Evolutionary conservation across 2,888 invertebrate species (phyloP).

Genomic region (Lochmaea crataegi): DNA sequence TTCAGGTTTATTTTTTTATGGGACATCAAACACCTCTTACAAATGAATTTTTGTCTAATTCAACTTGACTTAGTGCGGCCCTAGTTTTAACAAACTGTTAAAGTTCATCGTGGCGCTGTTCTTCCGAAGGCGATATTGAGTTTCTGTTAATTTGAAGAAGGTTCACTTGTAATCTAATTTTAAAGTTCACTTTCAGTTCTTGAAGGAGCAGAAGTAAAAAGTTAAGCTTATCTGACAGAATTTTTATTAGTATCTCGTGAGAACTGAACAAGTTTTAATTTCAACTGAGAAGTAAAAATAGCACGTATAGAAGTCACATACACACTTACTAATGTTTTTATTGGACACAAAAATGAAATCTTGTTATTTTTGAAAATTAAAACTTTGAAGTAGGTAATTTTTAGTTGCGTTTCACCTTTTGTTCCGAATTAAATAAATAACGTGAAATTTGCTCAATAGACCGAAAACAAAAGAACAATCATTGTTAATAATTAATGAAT

Average conservation of each 20-base stretch:
- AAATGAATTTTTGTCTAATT: neutral
- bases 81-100: conserved; percentile 30
- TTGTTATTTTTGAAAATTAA: conserved; percentile 1
- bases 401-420: neutral
- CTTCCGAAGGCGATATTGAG: conserved; percentile 39
- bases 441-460: too few relatives aligned
- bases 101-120: conserved; percentile 36
- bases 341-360: neutral
- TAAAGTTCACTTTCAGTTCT: conserved; percentile 35
- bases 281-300: conserved; percentile 1
- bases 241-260: conserved; percentile 22
- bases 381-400: neutral
- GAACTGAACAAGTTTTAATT: conserved; percentile 8
- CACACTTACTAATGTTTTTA: neutral
- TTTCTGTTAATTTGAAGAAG: conserved; percentile 40
- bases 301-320: neutral
- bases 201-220: conserved; percentile 26
- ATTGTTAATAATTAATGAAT: too few relatives aligned
- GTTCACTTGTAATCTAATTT: conserved; percentile 42
- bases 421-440: neutral
- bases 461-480: too few relatives aligned
- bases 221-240: conserved; percentile 28
- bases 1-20: neutral
- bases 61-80: conserved; percentile 10
- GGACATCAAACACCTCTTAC: neutral